Percentiles rank a stretch among this genome's conserved stretches.
These are phyloP conservation scores for Branchinecta sandiegonensis DNA, from an alignment of 2,888 invertebrate genomes.

Conservation along the genomic window DNA sequence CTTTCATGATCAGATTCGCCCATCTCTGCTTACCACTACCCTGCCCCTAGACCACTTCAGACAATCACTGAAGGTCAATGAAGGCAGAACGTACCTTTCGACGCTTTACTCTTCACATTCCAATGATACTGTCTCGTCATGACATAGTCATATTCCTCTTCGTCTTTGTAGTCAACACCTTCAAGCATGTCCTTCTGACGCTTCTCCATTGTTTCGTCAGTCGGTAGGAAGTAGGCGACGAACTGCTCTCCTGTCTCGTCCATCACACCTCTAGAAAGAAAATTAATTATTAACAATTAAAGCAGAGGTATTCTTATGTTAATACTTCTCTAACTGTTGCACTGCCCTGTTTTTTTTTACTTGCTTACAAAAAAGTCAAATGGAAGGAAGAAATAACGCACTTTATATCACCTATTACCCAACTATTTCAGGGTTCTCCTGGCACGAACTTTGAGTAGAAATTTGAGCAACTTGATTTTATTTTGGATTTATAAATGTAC, in stretches of 20 bases:
- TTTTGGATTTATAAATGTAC: too few species aligned
- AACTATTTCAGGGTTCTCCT: too few species aligned
- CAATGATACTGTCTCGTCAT: constrained; percentile 98
- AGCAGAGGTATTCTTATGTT: not conserved
- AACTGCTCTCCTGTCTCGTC: constrained; percentile 98
- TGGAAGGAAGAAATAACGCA: too few species aligned
- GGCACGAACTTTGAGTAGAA: too few species aligned
- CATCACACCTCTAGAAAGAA: constrained; percentile 72
- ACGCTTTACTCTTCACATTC: constrained; percentile 95
- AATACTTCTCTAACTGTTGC: not conserved
- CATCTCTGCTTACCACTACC: too few species aligned
- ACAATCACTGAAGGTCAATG: not conserved
- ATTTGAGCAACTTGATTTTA: too few species aligned
- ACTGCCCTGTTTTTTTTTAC: too few species aligned
- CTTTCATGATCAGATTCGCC: too few species aligned
- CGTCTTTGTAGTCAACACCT: constrained; percentile 64
- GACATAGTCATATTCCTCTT: constrained; percentile 86
- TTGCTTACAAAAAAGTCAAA: too few species aligned
- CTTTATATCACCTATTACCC: too few species aligned
- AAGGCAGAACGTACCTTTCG: constrained; percentile 42
- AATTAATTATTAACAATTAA: constrained; percentile 15
- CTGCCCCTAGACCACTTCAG: too few species aligned
- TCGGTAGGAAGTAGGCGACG: constrained; percentile 94
- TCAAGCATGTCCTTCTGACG: constrained; percentile 64
- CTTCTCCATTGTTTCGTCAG: constrained; percentile 78